These are phyloP conservation scores for Erythrocercus mccallii DNA, from an alignment of 2,113 vertebrate genomes.

Conservation along the genomic window DNA sequence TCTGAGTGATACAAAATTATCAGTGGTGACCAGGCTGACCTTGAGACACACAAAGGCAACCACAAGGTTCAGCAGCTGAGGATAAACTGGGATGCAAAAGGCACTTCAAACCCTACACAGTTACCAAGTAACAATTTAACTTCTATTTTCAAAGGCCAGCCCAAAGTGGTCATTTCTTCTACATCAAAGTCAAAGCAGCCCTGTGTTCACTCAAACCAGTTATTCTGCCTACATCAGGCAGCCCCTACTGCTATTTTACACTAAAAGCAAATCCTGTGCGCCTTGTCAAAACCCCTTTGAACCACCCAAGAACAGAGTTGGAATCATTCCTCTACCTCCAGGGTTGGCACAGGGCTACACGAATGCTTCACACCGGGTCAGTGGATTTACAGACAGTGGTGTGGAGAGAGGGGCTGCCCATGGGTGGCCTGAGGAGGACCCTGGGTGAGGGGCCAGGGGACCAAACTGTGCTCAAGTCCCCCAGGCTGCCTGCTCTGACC, in stretches of 20 bases:
- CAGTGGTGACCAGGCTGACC: neutral
- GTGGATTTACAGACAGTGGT: neutral
- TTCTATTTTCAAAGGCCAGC: neutral
- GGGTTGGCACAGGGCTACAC: neutral
- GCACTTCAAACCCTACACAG: neutral
- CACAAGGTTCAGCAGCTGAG: neutral
- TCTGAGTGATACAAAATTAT: neutral
- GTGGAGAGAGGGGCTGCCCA: neutral
- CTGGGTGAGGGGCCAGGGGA: neutral
- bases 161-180: constrained; percentile 8
- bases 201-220: neutral
- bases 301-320: neutral
- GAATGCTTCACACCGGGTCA: accelerated
- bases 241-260: neutral
- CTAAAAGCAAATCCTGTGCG: neutral
- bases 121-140: neutral
- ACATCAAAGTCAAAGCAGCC: neutral
- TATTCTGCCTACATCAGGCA: neutral
- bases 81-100: neutral
- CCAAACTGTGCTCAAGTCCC: neutral
- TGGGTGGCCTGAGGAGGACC: neutral
- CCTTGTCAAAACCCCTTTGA: neutral
- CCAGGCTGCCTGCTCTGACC: neutral
- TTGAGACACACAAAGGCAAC: neutral
- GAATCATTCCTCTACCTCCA: neutral